Conservation (phyloP, 2,888 invertebrate species). For the Apoda limacodes region DNA sequence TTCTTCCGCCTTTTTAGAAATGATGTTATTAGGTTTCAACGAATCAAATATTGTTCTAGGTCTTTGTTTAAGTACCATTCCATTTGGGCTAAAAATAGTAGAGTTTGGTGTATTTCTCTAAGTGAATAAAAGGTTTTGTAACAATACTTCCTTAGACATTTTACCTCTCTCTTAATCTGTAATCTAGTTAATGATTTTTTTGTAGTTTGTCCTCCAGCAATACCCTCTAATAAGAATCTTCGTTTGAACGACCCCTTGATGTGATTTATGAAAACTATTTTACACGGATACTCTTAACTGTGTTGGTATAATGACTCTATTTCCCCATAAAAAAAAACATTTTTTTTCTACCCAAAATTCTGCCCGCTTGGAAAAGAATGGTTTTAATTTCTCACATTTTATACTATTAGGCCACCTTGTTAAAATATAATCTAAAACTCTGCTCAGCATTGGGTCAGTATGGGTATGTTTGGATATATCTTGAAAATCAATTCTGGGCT, state of each 20-base stretch:
- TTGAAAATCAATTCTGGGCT: neutral
- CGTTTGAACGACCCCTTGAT: constrained; percentile 3
- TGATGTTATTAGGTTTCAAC: neutral
- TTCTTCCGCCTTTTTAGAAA: neutral
- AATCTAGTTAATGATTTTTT: neutral
- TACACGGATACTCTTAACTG: neutral
- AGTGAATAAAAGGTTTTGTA: constrained; percentile 4
- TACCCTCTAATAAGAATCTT: constrained; percentile 6
- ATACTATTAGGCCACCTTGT: constrained; percentile 1
- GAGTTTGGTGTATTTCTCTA: constrained; percentile 6
- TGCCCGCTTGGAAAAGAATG: constrained; percentile 1
- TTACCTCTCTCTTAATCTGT: neutral
- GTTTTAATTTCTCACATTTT: neutral
- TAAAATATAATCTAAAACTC: constrained; percentile 3
- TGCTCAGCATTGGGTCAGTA: constrained; percentile 1
- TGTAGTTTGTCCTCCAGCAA: constrained; percentile 7
- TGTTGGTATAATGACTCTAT: constrained; percentile 2
- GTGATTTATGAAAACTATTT: constrained; percentile 2
- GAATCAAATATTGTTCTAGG: neutral
- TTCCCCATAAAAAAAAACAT: constrained; percentile 1
- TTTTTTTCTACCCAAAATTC: neutral
- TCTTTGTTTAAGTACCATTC: neutral
- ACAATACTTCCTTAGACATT: neutral
- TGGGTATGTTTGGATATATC: neutral
- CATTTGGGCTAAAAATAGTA: neutral